Conservation (phyloP, 2,113 vertebrate genomes). For the Crotalus tigris region DNA sequence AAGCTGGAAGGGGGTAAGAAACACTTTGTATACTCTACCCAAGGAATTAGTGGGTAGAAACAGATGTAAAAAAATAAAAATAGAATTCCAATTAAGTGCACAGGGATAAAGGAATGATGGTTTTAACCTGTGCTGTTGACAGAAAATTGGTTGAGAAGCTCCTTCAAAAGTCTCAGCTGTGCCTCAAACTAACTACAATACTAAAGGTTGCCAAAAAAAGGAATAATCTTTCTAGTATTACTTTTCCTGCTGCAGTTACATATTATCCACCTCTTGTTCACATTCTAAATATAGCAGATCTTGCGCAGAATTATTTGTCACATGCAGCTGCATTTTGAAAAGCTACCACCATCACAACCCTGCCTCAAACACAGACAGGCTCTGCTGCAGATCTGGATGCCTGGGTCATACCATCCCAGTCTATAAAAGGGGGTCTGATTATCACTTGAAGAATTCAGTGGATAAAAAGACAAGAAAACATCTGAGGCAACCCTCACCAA, state of each 20-base stretch:
- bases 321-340: neutral
- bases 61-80: neutral
- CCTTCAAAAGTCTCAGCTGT: neutral
- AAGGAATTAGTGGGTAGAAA: neutral
- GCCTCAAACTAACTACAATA: neutral
- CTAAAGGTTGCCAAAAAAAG: neutral
- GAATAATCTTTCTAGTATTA: neutral
- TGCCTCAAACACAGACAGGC: neutral
- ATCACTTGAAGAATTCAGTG: neutral
- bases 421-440: neutral
- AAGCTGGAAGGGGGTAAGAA: neutral
- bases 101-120: neutral
- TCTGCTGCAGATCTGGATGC: neutral
- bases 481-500: neutral
- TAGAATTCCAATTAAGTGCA: neutral
- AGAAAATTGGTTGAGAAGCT: neutral
- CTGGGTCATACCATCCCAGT: neutral
- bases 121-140: neutral
- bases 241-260: neutral
- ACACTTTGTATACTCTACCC: neutral
- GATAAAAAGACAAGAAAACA: neutral
- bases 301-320: neutral
- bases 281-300: neutral
- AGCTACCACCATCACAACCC: neutral
- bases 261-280: neutral